Percentiles rank a stretch among this genome's conserved stretches.
These are phyloP conservation scores for Misgurnus mizolepis DNA, from an alignment of 2,113 vertebrate genomes.

Conservation along the genomic window DNA sequence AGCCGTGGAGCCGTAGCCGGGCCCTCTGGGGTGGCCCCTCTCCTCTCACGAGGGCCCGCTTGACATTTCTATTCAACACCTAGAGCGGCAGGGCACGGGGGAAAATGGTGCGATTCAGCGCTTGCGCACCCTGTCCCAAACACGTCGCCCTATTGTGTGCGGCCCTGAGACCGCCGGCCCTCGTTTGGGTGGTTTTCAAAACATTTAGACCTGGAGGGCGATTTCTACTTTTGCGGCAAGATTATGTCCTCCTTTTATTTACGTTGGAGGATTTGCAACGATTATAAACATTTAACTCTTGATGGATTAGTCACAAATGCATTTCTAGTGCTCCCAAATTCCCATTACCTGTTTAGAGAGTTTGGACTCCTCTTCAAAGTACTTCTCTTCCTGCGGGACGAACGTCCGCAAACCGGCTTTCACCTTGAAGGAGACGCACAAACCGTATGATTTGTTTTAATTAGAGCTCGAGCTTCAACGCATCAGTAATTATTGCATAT, in stretches of 20 bases:
- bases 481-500: slow-evolving; percentile 38
- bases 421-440: slow-evolving; percentile 75
- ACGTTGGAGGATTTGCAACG: no score
- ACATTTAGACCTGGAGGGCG: background rate
- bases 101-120: slow-evolving; percentile 14
- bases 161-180: background rate
- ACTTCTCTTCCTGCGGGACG: slow-evolving; percentile 90
- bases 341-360: slow-evolving; percentile 89
- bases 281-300: no score
- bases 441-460: slow-evolving; percentile 30
- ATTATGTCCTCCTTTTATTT: no score
- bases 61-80: slow-evolving; percentile 58
- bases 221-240: no score
- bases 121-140: slow-evolving; percentile 36
- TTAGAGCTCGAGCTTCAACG: slow-evolving; percentile 22
- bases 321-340: no score
- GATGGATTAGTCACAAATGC: no score
- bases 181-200: slow-evolving; percentile 21
- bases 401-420: slow-evolving; percentile 91
- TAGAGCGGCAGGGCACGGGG: slow-evolving; percentile 23
- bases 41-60: slow-evolving; percentile 47
- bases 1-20: slow-evolving; percentile 4
- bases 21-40: slow-evolving; percentile 36
- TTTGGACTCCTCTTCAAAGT: slow-evolving; percentile 93
- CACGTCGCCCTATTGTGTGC: background rate